phyloP scores from a whole-genome alignment of 2,797 vertebrate species.

The Pelobates cultripes region DNA sequence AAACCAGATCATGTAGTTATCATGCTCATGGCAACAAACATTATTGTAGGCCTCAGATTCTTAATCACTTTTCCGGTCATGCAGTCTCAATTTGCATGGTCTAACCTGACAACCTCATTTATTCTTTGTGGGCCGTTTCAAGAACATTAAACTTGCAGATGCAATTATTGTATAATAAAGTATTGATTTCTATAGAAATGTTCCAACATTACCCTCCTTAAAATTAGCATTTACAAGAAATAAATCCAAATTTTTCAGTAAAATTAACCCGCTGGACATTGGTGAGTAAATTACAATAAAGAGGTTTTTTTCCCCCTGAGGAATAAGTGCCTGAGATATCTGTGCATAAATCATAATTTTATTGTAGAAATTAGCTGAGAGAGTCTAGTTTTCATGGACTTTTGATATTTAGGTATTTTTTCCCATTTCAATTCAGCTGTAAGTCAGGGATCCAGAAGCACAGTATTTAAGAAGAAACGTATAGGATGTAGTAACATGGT shows the following conservation, averaged over 20 bases:
- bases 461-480: slow-evolving; percentile 19
- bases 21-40: neutral
- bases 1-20: neutral
- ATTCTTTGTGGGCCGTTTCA: slow-evolving; percentile 63
- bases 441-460: neutral
- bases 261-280: slow-evolving; percentile 66
- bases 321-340: slow-evolving; percentile 46
- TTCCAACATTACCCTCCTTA: slow-evolving; percentile 70
- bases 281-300: slow-evolving; percentile 64
- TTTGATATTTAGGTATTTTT: too few species aligned
- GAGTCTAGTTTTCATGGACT: slow-evolving; percentile 16
- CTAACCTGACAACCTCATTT: slow-evolving; percentile 67
- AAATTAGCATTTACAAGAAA: slow-evolving; percentile 74
- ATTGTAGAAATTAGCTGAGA: slow-evolving; percentile 14
- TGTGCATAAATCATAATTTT: slow-evolving; percentile 42
- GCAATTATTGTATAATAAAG: slow-evolving; percentile 79
- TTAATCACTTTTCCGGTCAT: slow-evolving; percentile 67
- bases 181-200: slow-evolving; percentile 74
- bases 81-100: slow-evolving; percentile 64
- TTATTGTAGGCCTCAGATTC: slow-evolving; percentile 60
- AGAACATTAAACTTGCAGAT: slow-evolving; percentile 73
- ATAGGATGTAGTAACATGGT: neutral
- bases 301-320: slow-evolving; percentile 23
- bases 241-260: slow-evolving; percentile 60
- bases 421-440: too few species aligned